These are phyloP conservation scores for Babylonia areolata DNA, from an alignment of 1,140 invertebrate genomes.

Conservation along the genomic window DNA sequence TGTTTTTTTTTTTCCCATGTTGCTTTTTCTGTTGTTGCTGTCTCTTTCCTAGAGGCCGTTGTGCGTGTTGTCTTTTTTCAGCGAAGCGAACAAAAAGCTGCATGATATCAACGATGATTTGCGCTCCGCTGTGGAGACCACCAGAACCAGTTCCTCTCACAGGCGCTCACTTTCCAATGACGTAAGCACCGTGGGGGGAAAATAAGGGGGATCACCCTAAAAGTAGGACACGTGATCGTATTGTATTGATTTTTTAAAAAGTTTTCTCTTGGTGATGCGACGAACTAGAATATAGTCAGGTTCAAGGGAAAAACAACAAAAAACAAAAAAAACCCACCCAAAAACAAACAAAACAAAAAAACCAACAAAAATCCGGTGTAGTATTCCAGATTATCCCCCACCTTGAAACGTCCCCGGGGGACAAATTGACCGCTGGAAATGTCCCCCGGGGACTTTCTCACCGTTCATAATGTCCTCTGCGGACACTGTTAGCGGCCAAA, in stretches of 20 bases:
- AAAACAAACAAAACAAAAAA: too few species aligned
- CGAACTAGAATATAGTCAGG: too few species aligned
- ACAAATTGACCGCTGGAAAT: too few species aligned
- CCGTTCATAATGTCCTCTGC: too few species aligned
- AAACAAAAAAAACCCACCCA: not conserved
- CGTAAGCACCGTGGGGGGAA: conserved; percentile 11
- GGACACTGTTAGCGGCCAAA: too few species aligned
- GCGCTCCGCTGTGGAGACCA: conserved; percentile 49
- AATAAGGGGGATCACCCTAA: not conserved
- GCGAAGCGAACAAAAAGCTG: conserved; percentile 80
- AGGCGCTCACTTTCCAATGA: conserved; percentile 37
- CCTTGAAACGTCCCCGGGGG: too few species aligned
- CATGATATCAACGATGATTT: conserved; percentile 81
- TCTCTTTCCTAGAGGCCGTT: too few species aligned
- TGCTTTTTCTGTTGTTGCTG: not conserved
- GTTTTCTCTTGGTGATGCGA: too few species aligned
- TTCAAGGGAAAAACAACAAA: not conserved
- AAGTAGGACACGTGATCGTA: not conserved
- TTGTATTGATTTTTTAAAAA: too few species aligned
- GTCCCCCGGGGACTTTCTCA: too few species aligned
- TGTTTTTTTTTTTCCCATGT: not conserved
- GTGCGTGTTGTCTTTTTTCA: conserved; percentile 58
- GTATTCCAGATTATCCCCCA: too few species aligned
- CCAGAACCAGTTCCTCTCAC: not conserved
- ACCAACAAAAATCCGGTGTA: too few species aligned